A percentile compares a stretch with the other conserved stretches of the same genome.
phyloP scores from a whole-genome alignment of 1,140 invertebrate species.

The Harpegnathos saltator region DNA sequence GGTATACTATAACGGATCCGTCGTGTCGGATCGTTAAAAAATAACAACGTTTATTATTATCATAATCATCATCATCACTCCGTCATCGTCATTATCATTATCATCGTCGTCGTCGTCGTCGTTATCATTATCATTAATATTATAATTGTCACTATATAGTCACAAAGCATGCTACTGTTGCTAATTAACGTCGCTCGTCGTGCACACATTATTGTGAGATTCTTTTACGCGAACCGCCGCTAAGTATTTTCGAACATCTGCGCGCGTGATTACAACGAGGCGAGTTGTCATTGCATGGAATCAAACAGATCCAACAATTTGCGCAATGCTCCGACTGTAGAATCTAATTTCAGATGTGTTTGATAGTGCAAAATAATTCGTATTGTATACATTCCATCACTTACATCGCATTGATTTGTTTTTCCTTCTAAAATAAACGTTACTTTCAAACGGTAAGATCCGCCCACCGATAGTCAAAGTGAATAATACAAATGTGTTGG shows the following conservation, averaged over 20 bases:
- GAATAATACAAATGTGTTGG: background rate
- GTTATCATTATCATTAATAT: slow-evolving; percentile 42
- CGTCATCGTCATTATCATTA: slow-evolving; percentile 48
- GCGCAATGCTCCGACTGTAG: background rate
- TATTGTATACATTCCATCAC: slow-evolving; percentile 19
- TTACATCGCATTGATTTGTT: too few species aligned
- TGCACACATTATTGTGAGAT: slow-evolving; percentile 78
- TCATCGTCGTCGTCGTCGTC: slow-evolving; percentile 19
- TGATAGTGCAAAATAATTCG: background rate
- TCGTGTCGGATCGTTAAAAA: slow-evolving; percentile 39
- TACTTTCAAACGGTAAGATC: background rate
- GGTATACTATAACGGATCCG: slow-evolving; percentile 62
- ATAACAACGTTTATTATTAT: slow-evolving; percentile 52
- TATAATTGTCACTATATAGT: slow-evolving; percentile 47
- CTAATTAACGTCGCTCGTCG: slow-evolving; percentile 48
- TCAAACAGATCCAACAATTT: background rate
- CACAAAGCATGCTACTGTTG: slow-evolving; percentile 32
- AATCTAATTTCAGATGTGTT: background rate
- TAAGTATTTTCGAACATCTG: slow-evolving; percentile 40
- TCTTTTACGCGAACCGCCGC: slow-evolving; percentile 56
- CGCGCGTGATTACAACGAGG: slow-evolving; percentile 6
- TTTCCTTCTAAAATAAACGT: background rate
- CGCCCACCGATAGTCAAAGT: background rate
- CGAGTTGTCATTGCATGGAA: background rate
- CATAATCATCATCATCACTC: slow-evolving; percentile 19